Base-by-base conservation (phyloP, 2,888 invertebrate species). In the Dusona sp. region DNA sequence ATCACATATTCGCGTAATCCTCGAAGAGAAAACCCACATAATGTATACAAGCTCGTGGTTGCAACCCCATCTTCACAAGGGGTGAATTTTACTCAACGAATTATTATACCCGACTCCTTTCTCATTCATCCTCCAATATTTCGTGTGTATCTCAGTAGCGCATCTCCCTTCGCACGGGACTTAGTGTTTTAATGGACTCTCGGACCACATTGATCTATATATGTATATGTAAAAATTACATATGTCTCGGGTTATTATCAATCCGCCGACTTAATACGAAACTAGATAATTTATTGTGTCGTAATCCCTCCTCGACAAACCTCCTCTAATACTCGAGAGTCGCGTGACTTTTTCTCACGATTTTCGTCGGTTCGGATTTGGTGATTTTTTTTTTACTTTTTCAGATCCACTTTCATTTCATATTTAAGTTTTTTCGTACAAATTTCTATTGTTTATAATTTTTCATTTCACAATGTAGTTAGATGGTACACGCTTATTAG, bases 141-240 rank as follows among this genome's bases (percentile, higher is more conserved):
- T 51, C 61, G 75, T 57, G 88, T 91, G 91, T 92, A 94, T 93
- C 94, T 92, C 91, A 90, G 90, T 91, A 92, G 92, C 91, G 90
- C 92, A 94, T 94, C 93, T 92, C 93, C 92, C 91, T 94, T 94
- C 94, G 90, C 94, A 94, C 93, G 94, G 92, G 94, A 94, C 93
- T 94, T 94, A 93, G 74, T 88, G 90, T 88, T 91, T 93, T 93
- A 93, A 94, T 93, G 93, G 93, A 93, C 92, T 92, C 90, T 79
- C 83, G 61, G 51, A 57, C 72, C 88, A 80, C 79, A 77, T 48
- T 72, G 77, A 42, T 54, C 74, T 57, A 33, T 48, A 16, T 13
- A 29, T 68, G 33, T 68, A 33, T 36, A 45, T 48, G 22, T n/a
- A 1, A 70, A 25, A 25, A 42, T n/a, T 79, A 67, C 81, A 82